Evolutionary conservation across 2,113 vertebrate genomes (phyloP), one percentile per base, ranked within the genome.

Genomic region (Halichoerus grypus): DNA sequence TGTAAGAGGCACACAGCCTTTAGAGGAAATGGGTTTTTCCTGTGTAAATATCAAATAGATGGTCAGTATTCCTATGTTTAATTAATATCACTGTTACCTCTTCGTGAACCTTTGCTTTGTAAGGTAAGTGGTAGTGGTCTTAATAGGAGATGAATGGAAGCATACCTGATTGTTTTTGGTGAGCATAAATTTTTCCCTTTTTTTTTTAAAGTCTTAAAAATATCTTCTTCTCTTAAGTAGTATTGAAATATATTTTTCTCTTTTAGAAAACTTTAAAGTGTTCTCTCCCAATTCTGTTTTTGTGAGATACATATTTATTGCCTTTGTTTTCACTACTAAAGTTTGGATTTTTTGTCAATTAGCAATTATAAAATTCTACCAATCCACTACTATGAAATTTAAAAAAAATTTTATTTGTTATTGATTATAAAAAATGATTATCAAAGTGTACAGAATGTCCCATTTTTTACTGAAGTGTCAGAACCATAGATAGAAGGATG

Each of bases 161-260:
- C 71, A 1, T 71, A 42, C 16, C n/a, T 83, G 65, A 26, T 26
- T 93, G 36, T 61, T 95, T 96, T 69, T 33, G 67, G 10, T 86
- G 76, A 81, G 18, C 7, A 24, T 86, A 19, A 72, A 42, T 79
- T 96, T 88, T 94, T 81, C 24, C 12, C 22, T 69, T 33, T 12
- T 33, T 33, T 88, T 33, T 59, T 85, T 53, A 33, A 26, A 82
- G 53, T 59, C 65, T 88, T 93, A 51, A 71, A 84, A 61, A 87
- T 63, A 71, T 18, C 4, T 33, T 31, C 28, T 76, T 97, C 15
- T 65, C 7, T 0, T 53, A 90, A 80, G 0, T 83, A n/a, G 36
- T 95, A 26, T 69, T 87, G 18, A 95, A 92, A 76, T n/a, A 76
- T 81, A n/a, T 71, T 63, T 88, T 95, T 39, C 65, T 92, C 9